Conservation (phyloP, 1,140 invertebrate genomes). For the Papilio aristodemus region DNA sequence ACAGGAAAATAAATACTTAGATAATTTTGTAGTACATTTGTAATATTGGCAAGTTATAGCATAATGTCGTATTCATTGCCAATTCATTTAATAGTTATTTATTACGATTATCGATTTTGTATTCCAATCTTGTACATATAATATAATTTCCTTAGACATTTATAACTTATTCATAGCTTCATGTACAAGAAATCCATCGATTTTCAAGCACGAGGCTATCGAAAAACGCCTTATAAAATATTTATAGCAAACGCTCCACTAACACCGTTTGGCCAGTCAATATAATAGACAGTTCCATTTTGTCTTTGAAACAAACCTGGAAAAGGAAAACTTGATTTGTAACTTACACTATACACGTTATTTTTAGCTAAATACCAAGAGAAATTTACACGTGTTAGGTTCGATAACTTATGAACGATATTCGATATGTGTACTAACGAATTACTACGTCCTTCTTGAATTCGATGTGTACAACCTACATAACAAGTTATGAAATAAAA, state of each 20-base stretch:
- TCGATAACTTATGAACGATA: not conserved
- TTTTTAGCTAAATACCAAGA: not conserved
- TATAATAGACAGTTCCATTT: slow-evolving; percentile 28
- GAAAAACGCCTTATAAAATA: slow-evolving; percentile 62
- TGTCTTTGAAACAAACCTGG: not conserved
- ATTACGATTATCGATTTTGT: not conserved
- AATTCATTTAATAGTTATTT: not conserved
- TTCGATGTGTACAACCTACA: not conserved
- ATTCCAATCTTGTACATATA: not conserved
- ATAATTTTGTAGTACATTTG: no score
- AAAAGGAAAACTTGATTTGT: not conserved
- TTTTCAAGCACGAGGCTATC: slow-evolving; percentile 47
- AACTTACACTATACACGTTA: not conserved
- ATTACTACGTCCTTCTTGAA: not conserved
- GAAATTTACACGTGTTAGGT: not conserved
- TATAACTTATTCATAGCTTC: slow-evolving; percentile 3
- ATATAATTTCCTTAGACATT: slow-evolving; percentile 1
- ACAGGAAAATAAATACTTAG: no score
- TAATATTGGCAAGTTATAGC: not conserved
- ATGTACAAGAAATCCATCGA: slow-evolving; percentile 45
- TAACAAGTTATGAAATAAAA: not conserved
- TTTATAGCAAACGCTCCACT: slow-evolving; percentile 51
- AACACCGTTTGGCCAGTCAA: slow-evolving; percentile 40
- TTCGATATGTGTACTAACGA: slow-evolving; percentile 1
- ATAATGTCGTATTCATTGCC: not conserved